Conservation (phyloP, 2,113 vertebrate species). For the Poeciliopsis retropinna region DNA sequence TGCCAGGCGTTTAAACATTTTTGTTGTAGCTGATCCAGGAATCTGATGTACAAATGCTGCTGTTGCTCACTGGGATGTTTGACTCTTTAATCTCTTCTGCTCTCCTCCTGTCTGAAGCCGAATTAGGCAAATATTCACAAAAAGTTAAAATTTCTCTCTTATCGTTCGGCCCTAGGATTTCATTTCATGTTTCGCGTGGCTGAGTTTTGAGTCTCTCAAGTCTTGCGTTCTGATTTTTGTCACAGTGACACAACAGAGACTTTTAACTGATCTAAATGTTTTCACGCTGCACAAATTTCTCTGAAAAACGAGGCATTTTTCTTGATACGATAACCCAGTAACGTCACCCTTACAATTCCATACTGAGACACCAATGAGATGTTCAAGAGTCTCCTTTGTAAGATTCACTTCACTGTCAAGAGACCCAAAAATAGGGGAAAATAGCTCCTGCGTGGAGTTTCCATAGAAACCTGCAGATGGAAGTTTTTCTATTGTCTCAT, state of each 20-base stretch:
- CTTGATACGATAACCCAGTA: neutral
- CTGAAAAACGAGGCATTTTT: no score
- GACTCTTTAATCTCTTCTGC: neutral
- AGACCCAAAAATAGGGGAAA: slow-evolving; percentile 66
- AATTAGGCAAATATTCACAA: neutral
- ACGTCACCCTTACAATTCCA: neutral
- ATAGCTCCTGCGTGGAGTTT: slow-evolving; percentile 60
- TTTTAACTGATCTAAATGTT: slow-evolving; percentile 11
- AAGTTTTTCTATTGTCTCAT: slow-evolving; percentile 63
- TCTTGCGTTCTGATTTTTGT: neutral
- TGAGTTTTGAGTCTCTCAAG: no score
- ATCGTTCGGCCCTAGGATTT: no score
- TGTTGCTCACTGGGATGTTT: no score
- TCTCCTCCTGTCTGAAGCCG: no score
- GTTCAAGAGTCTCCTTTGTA: slow-evolving; percentile 41
- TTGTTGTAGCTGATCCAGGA: neutral
- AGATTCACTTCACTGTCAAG: slow-evolving; percentile 48
- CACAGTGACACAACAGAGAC: neutral
- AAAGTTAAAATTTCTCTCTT: neutral
- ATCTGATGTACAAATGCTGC: neutral
- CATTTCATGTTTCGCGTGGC: no score
- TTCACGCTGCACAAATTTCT: neutral
- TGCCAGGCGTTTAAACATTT: neutral
- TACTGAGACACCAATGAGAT: slow-evolving; percentile 20
- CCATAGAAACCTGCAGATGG: slow-evolving; percentile 67